Base-by-base conservation (phyloP, 2,797 vertebrate species). In the Anniella stebbinsi region DNA sequence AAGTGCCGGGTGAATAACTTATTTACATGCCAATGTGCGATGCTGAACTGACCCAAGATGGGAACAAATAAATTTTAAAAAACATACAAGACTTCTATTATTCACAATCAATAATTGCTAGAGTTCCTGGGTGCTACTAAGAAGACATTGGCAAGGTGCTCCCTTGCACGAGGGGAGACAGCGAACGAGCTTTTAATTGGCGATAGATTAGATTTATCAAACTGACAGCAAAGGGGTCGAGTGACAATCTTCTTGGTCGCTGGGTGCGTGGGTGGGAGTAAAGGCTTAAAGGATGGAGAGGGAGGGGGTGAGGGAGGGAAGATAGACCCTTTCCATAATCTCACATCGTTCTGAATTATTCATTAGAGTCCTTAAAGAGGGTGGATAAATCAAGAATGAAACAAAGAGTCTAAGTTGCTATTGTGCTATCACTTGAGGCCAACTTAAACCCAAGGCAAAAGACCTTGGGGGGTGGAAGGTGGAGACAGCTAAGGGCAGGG, bases 171-270 rank as follows among this genome's bases (percentile, higher is more conserved):
- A 97, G 97, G 98, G 98, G 98, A 97, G 97, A 97, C 98, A 98
- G 98, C 97, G 98, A 98, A 99, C 97, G 98, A 98, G 98, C 97
- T 98, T 98, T 98, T 99, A 99, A 99, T 99, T 98, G 98, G 98
- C 98, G 98, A 98, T 98, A 98, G 98, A 97, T 99, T 98, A 98
- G 98, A 98, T 99, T 98, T 98, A 98, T 99, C 98, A 98, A 98
- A 96, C 97, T 98, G 98, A 98, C 98, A 98, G 98, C 96, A 11
- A 72, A 80, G 96, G 98, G 97, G 97, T 97, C 97, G 95, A 87
- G 94, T 96, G 18, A 96, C 96, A 95, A 96, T 97, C 98, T 97
- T 98, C 84, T 80, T 70, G 60, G 69, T 41, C 12, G 3, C 72
- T 86, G 63, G 7, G 38, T 69, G 63, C 15, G 30, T 13, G 6